Evolutionary conservation across 2,113 vertebrate genomes (phyloP), one percentile per base, ranked within the genome.

Genomic region (Tragelaphus scriptus): DNA sequence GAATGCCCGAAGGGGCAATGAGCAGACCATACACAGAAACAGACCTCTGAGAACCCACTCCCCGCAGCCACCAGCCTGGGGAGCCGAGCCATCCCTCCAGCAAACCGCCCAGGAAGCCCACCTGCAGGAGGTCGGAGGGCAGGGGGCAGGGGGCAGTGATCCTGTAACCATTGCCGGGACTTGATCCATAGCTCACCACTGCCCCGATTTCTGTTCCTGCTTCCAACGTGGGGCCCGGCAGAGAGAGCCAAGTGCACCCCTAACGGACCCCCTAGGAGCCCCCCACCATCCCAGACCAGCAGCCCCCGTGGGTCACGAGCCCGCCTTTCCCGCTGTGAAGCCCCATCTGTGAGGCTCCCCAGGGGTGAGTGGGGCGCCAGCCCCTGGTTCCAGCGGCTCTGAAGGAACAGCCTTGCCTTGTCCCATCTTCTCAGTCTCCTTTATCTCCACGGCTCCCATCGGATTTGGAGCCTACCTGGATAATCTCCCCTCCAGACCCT

Each of bases 271-370:
- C 71, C 2, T 1, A 14, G n/a, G 17, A 26, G 51, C 32, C 13
- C 21, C 15, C 23, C 19, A 7, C 6, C 5, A 0, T 17, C 75
- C 40, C 2, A 2, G 1, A 19, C 40, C 84, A 44, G 4, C 61
- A 36, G 75, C 47, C 23, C 61, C 61, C 15, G 0, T 2, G 0
- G 12, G 7, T 8, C 47, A 4, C 7, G 0, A 6, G 5, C 32
- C 14, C 1, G 3, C 36, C 82, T 17, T 9, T 36, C 8, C 23
- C 36, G 4, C 61, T 6, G 9, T 4, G 36, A 26, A 26, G 13
- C 44, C 13, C 40, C 7, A 2, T 40, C 65, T 6, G 2, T 36
- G 65, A 68, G 44, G n/a, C 2, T 71, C 32, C 63, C 56, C 56
- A 17, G 14, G 6, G 3, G 0, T 7, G 0, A 3, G 3, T 1